Conservation (phyloP, 2,113 vertebrate species). For the Hucho hucho region DNA sequence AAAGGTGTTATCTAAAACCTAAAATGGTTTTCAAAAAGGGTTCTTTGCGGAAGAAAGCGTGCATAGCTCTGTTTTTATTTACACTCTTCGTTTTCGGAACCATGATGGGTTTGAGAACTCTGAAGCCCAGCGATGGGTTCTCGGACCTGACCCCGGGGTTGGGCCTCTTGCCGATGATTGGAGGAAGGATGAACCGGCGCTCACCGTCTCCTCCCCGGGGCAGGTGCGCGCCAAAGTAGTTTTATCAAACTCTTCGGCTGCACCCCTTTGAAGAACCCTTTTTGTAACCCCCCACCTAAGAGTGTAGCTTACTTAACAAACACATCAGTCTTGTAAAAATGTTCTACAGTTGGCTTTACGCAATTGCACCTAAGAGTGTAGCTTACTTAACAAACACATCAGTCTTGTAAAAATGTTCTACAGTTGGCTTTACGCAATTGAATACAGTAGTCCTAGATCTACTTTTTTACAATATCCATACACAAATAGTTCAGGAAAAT, state of each 20-base stretch:
- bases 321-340: too few relatives aligned
- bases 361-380: not conserved
- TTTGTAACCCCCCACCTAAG: too few relatives aligned
- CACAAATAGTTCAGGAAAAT: not conserved
- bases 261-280: too few relatives aligned
- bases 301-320: too few relatives aligned
- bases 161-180: conserved; percentile 61
- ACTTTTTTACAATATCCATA: not conserved
- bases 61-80: conserved; percentile 83
- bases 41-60: conserved; percentile 82
- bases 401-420: too few relatives aligned
- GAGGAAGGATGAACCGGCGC: conserved; percentile 64
- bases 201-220: conserved; percentile 53
- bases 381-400: too few relatives aligned
- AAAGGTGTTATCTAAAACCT: too few relatives aligned
- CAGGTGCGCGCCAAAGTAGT: conserved; percentile 63
- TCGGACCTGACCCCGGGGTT: conserved; percentile 77
- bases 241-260: conserved; percentile 51
- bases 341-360: too few relatives aligned
- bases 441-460: not conserved
- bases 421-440: not conserved
- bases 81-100: conserved; percentile 85
- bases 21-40: too few relatives aligned
- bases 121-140: conserved; percentile 81
- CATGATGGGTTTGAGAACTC: conserved; percentile 85